A percentile compares a stretch with the other conserved stretches of the same genome.
Evolutionary conservation across 2,113 vertebrate species (phyloP).

Genomic region (Corythaixoides concolor): DNA sequence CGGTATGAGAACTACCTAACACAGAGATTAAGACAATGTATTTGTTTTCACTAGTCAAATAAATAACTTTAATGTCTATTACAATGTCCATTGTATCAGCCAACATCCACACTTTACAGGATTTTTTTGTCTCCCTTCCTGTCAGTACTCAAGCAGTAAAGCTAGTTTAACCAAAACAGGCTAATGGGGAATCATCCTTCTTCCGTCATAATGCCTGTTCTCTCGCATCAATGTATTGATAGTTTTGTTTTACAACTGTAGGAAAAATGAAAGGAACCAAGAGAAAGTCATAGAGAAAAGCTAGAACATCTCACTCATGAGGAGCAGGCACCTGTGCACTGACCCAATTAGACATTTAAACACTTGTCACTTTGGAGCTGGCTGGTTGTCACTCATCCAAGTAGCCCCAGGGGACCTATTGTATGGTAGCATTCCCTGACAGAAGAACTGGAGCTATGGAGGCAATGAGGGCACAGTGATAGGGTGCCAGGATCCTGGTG

Average conservation of each 20-base stretch:
- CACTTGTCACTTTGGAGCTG: slow-evolving; percentile 55
- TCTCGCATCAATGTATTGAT: neutral
- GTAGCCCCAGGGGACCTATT: slow-evolving; percentile 13
- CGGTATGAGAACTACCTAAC: neutral
- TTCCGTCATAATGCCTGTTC: neutral
- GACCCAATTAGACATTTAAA: slow-evolving; percentile 61
- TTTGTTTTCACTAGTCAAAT: neutral
- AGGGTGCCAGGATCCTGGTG: slow-evolving; percentile 56
- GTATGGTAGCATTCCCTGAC: slow-evolving; percentile 21
- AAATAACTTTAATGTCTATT: neutral
- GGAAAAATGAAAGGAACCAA: slow-evolving; percentile 19
- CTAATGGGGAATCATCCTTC: neutral
- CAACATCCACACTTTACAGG: neutral
- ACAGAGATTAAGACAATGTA: neutral
- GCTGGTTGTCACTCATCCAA: slow-evolving; percentile 50
- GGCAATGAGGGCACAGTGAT: neutral
- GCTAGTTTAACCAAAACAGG: neutral
- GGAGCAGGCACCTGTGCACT: slow-evolving; percentile 43
- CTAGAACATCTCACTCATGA: slow-evolving; percentile 24
- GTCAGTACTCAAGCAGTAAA: neutral
- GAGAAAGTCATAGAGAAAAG: neutral
- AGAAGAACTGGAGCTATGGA: slow-evolving; percentile 14
- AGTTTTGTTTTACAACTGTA: neutral
- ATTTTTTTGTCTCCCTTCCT: neutral
- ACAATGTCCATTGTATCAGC: neutral